Evolutionary conservation across 2,888 invertebrate genomes (phyloP), one percentile per base, ranked within the genome.

Genomic region (Nudaria mundana): DNA sequence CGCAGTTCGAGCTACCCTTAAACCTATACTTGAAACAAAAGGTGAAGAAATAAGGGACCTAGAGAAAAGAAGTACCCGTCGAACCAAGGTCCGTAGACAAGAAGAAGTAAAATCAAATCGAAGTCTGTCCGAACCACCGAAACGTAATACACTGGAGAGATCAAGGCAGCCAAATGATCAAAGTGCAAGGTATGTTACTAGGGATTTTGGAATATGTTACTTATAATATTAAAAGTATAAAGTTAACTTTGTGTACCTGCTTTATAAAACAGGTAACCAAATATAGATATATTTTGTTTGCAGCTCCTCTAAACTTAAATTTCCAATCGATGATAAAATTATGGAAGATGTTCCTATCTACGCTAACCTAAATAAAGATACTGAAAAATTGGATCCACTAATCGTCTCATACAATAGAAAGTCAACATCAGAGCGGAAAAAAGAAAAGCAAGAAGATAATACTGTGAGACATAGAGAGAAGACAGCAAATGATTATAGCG

Each of bases 41-140:
- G 59, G 44, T 35, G 64, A 67, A 20, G 42, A 45, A 16, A 38
- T 35, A 33, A 64, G 52, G 16, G 45, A 65, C 13, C 44, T 38
- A 13, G 40, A 46, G 37, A 38, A 42, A 24, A 37, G 57, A 23
- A 63, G 58, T 24, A 43, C 63, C 4, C 68, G 77, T 20, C 69
- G 81, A 29, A 66, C 72, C 3, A 74, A 69, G 47, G 42, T 57
- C 35, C 75, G 70, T 37, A 74, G 60, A 40, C 71, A 76, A 52
- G 72, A 71, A 34, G 71, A 66, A 28, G 30, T 41, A 13, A 48
- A 55, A 14, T 46, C 66, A 36, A 76, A 45, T 49, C 66, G 84
- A 46, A 85, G 84, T 61, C 66, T 77, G 42, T 85, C 85, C 1
- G 85, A 81, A 50, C 83, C 84, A 32, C 76, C 80, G 12, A 54